These are phyloP conservation scores for Chydorus sphaericus DNA, from an alignment of 2,888 invertebrate species.

Conservation along the genomic window DNA sequence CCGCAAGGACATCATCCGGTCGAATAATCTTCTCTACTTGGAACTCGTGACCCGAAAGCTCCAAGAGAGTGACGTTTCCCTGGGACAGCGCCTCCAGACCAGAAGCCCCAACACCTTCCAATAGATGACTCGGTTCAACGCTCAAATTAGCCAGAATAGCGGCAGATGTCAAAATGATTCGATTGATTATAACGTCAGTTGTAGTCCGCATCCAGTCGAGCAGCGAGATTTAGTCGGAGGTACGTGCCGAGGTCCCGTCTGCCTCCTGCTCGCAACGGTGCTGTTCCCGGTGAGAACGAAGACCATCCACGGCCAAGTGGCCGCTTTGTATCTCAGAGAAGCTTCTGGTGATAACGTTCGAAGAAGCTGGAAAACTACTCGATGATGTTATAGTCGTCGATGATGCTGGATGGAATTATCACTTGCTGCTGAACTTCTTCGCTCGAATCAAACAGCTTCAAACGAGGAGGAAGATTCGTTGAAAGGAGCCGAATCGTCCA, in stretches of 20 bases:
- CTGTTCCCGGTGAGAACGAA: slow-evolving; percentile 10
- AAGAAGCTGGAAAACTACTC: too few species aligned
- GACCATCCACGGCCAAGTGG: slow-evolving; percentile 12
- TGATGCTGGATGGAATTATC: too few species aligned
- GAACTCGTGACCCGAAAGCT: slow-evolving; percentile 8
- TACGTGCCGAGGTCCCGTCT: slow-evolving; percentile 11
- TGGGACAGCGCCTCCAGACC: slow-evolving; percentile 2
- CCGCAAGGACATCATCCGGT: neutral
- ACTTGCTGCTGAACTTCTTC: too few species aligned
- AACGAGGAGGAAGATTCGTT: too few species aligned
- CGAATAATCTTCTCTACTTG: slow-evolving; percentile 6
- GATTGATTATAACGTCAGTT: slow-evolving; percentile 8
- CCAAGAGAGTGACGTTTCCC: slow-evolving; percentile 7
- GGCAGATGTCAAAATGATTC: neutral
- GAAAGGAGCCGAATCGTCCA: too few species aligned
- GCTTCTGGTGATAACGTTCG: too few species aligned
- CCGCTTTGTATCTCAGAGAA: neutral
- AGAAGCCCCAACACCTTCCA: slow-evolving; percentile 1
- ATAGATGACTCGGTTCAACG: slow-evolving; percentile 5
- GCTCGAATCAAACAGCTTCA: too few species aligned
- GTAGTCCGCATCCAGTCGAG: slow-evolving; percentile 12
- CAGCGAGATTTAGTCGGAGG: slow-evolving; percentile 13
- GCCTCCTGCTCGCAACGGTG: neutral
- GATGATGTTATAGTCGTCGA: too few species aligned
- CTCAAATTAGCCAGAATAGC: slow-evolving; percentile 8